A percentile compares a stretch with the other conserved stretches of the same genome.
These are phyloP conservation scores for Tenthredo notha DNA, from an alignment of 2,888 invertebrate genomes.

Conservation along the genomic window DNA sequence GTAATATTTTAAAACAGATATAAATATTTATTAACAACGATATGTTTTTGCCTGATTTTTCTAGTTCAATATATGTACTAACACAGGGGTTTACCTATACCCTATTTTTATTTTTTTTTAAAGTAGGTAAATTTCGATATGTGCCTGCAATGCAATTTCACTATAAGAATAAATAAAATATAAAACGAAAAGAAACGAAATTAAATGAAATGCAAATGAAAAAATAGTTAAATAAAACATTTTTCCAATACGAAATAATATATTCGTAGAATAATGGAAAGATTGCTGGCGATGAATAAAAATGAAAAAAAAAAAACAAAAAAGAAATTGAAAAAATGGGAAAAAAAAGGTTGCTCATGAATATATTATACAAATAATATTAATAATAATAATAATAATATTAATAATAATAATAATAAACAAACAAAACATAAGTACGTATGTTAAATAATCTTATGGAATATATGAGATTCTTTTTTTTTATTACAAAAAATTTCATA, in stretches of 20 bases:
- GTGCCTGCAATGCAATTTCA: constrained; percentile 52
- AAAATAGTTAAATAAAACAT: constrained; percentile 7
- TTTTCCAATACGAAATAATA: constrained; percentile 49
- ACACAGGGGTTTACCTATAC: constrained; percentile 26
- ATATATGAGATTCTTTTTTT: constrained; percentile 66
- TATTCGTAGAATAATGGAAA: constrained; percentile 56
- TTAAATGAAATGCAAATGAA: background rate
- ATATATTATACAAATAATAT: constrained; percentile 27
- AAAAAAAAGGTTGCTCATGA: constrained; percentile 63
- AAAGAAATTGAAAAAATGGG: background rate
- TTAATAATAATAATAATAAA: background rate
- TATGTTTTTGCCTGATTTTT: constrained; percentile 30
- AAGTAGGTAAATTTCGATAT: constrained; percentile 30
- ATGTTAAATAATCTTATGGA: constrained; percentile 64
- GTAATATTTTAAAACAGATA: constrained; percentile 14
- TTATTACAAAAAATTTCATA: constrained; percentile 64
- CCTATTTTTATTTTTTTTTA: background rate
- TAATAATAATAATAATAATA: background rate
- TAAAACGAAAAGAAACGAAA: constrained; percentile 1
- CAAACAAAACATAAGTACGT: constrained; percentile 57
- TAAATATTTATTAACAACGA: constrained; percentile 40
- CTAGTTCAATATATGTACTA: background rate
- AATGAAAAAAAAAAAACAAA: background rate
- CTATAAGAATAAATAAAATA: background rate
- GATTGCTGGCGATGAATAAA: constrained; percentile 53